These are phyloP conservation scores for Sphyrna mokarran DNA, from an alignment of 2,113 vertebrate species.

Conservation along the genomic window DNA sequence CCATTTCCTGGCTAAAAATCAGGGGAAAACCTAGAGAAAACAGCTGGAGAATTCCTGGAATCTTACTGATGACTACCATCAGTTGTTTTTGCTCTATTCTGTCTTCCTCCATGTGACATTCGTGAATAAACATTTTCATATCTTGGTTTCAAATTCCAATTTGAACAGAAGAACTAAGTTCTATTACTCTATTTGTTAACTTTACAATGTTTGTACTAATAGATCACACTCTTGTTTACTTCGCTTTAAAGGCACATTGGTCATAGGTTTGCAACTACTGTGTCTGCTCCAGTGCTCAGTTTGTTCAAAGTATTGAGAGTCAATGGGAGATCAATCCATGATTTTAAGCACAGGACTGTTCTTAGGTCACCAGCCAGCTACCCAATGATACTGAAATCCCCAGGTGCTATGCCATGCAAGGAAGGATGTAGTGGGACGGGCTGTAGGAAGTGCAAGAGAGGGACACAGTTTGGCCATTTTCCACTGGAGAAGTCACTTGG, in stretches of 20 bases:
- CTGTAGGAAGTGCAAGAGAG: too few relatives aligned
- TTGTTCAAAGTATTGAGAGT: background rate
- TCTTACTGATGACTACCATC: background rate
- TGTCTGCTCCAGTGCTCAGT: too few relatives aligned
- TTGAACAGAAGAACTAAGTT: background rate
- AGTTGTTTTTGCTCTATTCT: background rate
- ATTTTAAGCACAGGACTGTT: background rate
- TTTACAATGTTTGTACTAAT: background rate
- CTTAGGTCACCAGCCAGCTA: background rate
- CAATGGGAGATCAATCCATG: background rate
- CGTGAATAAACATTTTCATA: background rate
- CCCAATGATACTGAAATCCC: background rate
- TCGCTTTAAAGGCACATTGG: background rate
- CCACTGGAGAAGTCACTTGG: too few relatives aligned
- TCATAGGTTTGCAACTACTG: too few relatives aligned
- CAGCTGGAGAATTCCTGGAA: background rate
- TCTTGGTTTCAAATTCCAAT: background rate
- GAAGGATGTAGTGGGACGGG: background rate
- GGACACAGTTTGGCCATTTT: too few relatives aligned
- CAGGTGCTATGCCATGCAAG: background rate
- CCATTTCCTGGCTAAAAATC: background rate
- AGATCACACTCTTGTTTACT: background rate
- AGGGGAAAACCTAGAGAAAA: background rate
- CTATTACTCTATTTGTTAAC: background rate
- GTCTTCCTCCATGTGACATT: background rate